Conservation (phyloP, 2,888 invertebrate species). For the Biston betularia region DNA sequence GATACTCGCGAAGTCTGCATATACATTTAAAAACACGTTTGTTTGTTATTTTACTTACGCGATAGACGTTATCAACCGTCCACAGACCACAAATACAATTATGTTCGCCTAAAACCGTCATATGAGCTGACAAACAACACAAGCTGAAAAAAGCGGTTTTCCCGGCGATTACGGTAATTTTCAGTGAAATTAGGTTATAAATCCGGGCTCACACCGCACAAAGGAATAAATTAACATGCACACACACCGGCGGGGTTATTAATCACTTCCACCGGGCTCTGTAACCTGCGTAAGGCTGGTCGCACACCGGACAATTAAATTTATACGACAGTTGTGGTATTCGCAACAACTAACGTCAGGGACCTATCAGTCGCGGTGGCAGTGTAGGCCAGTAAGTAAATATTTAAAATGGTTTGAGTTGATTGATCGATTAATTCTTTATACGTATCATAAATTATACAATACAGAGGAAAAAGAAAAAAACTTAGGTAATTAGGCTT, state of each 20-base stretch:
- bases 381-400: too few relatives aligned
- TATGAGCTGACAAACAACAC: conserved; percentile 10
- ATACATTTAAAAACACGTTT: too few relatives aligned
- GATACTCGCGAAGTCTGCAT: too few relatives aligned
- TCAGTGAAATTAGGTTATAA: conserved; percentile 33
- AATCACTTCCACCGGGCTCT: conserved; percentile 27
- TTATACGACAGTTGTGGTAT: not conserved
- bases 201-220: conserved; percentile 28
- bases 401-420: too few relatives aligned
- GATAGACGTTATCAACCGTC: not conserved
- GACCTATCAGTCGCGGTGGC: not conserved
- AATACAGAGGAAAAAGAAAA: too few relatives aligned
- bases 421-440: too few relatives aligned
- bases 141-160: conserved; percentile 26
- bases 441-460: too few relatives aligned
- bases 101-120: conserved; percentile 11
- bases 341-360: not conserved
- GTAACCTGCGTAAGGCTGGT: not conserved
- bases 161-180: conserved; percentile 23
- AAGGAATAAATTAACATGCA: conserved; percentile 37
- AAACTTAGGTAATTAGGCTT: too few relatives aligned
- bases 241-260: conserved; percentile 28
- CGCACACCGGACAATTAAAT: not conserved
- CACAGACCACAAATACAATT: conserved; percentile 7
- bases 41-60: not conserved